These are phyloP conservation scores for Emmelina monodactyla DNA, from an alignment of 2,888 invertebrate genomes.

Conservation along the genomic window DNA sequence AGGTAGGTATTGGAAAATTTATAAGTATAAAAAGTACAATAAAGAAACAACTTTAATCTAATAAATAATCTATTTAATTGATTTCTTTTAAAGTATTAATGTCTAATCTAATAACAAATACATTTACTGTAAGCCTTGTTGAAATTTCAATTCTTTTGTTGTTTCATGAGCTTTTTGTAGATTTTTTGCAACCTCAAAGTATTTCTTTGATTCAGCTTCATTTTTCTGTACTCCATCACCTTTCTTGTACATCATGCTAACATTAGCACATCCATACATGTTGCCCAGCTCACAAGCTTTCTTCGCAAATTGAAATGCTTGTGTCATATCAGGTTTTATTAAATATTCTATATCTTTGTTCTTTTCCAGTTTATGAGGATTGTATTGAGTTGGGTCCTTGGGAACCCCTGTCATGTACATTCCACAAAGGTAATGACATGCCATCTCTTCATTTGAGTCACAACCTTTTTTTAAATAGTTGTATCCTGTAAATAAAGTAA, in stretches of 20 bases:
- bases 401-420: conserved; percentile 80
- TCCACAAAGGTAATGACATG: conserved; percentile 83
- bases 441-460: conserved; percentile 67
- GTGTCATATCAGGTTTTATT: conserved; percentile 72
- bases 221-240: conserved; percentile 86
- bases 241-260: conserved; percentile 84
- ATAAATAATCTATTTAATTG: no score
- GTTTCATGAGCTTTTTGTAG: conserved; percentile 72
- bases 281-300: conserved; percentile 86
- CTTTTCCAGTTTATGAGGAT: conserved; percentile 40
- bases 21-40: background rate
- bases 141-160: conserved; percentile 63
- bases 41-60: conserved; percentile 3
- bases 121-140: conserved; percentile 55
- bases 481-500: no score
- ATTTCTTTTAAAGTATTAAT: no score
- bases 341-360: conserved; percentile 57
- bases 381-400: conserved; percentile 55
- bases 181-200: conserved; percentile 73
- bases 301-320: conserved; percentile 79
- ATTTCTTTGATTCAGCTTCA: conserved; percentile 73
- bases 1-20: no score
- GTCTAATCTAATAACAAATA: no score
- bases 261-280: conserved; percentile 88
- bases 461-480: conserved; percentile 68